Base-by-base conservation (phyloP, 2,113 vertebrate genomes). In the Petroica traversi region DNA sequence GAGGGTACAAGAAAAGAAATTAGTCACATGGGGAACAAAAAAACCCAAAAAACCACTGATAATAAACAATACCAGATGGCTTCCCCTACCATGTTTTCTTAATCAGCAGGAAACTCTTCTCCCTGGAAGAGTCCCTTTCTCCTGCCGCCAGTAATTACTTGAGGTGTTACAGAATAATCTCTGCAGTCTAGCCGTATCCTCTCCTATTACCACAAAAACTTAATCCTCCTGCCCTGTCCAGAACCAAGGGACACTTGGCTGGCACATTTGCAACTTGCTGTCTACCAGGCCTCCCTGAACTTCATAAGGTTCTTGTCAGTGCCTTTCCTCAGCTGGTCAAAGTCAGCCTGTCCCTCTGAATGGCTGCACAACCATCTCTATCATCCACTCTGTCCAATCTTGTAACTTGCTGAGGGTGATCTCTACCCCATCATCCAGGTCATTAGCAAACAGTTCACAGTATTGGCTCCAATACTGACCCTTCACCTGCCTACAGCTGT, bases 11-110 rank as follows among this genome's bases (percentile, higher is more conserved):
- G 41, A 64, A 73, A 55, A 31, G 12, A 63, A 84, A 55, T 0
- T 0, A 46, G n/a, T 55, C 49, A 46, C 1, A 2, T 23, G 22
- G 14, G 9, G 20, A 62, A 62, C 7, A 54, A 62, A 45, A 38
- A 26, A 49, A 8, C 1, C 4, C 14, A 34, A 34, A 29, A 48
- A 7, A 3, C 4, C 7, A 17, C 26, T 8, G 36, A 22, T 46
- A 84, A 54, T 38, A 54, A 84, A 73, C 40, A 84, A n/a, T n/a
- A 40, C 19, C 29, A 46, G 58, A 55, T 40, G 49, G 19, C 49
- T 64, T 40, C 23, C n/a, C 40, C 19, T n/a, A 63, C 5, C 28
- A 18, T 11, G 9, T 55, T 63, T 73, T n/a, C 28, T 63, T 15
- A 63, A 46, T 14, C 40, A 63, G 48, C 58, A 38, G 23, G n/a